These are phyloP conservation scores for Pyrrhia umbra DNA, from an alignment of 2,888 invertebrate species.

Conservation along the genomic window DNA sequence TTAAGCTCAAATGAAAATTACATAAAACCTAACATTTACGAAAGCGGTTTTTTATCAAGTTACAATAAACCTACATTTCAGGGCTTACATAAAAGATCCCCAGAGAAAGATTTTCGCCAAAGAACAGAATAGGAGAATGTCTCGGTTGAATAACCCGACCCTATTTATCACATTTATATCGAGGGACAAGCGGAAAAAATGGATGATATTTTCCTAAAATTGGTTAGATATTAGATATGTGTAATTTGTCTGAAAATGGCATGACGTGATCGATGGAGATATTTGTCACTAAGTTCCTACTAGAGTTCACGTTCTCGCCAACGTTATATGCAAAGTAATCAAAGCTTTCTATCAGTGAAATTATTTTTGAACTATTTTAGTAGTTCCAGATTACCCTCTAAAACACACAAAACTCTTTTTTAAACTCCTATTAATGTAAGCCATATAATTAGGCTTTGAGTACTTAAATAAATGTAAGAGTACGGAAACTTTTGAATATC, in stretches of 20 bases:
- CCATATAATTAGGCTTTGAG: too few relatives aligned
- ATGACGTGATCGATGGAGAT: not conserved
- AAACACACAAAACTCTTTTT: too few relatives aligned
- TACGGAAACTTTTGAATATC: too few relatives aligned
- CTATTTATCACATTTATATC: conserved; percentile 57
- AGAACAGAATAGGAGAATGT: conserved; percentile 38
- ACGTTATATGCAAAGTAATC: not conserved
- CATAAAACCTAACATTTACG: conserved; percentile 10
- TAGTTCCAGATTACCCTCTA: too few relatives aligned
- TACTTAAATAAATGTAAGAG: too few relatives aligned
- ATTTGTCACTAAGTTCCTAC: not conserved
- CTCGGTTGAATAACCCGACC: conserved; percentile 28
- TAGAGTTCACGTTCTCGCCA: not conserved
- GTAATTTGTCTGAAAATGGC: not conserved
- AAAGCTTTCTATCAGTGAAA: not conserved
- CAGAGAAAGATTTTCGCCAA: conserved; percentile 34
- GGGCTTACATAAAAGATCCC: conserved; percentile 47
- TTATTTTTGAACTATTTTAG: not conserved
- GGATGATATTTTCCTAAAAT: conserved; percentile 36
- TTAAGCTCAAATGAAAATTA: too few relatives aligned
- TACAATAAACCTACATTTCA: conserved; percentile 40
- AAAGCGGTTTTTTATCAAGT: conserved; percentile 34
- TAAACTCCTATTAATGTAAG: too few relatives aligned
- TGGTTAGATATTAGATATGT: conserved; percentile 17
- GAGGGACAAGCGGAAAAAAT: conserved; percentile 29